Conservation (phyloP, 2,888 invertebrate genomes). For the Polydrusus cervinus region DNA sequence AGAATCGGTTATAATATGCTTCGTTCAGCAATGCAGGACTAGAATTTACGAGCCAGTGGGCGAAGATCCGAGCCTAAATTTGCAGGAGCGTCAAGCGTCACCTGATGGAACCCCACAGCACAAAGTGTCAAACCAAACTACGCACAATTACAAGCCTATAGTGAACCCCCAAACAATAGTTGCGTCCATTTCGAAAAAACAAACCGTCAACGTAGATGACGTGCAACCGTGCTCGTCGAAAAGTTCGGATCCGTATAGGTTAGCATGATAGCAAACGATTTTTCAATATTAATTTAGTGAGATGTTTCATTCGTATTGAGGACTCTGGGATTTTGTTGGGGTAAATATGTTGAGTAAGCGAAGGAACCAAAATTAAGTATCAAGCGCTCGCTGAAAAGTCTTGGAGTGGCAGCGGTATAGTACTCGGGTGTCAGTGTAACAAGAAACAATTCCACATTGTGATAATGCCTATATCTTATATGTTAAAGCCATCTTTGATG, state of each 20-base stretch:
- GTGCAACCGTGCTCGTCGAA: slow-evolving; percentile 72
- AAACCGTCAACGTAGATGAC: slow-evolving; percentile 65
- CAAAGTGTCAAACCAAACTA: slow-evolving; percentile 67
- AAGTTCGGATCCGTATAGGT: slow-evolving; percentile 68
- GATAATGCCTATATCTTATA: too few species aligned
- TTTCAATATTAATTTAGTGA: slow-evolving; percentile 56
- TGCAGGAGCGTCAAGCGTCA: slow-evolving; percentile 70
- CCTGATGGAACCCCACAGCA: slow-evolving; percentile 67
- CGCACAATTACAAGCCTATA: slow-evolving; percentile 71
- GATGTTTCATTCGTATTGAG: slow-evolving; percentile 49
- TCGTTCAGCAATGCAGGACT: slow-evolving; percentile 75
- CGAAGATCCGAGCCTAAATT: slow-evolving; percentile 77
- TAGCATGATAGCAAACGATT: slow-evolving; percentile 68
- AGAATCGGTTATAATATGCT: slow-evolving; percentile 76
- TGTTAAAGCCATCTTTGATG: too few species aligned
- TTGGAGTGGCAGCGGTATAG: too few species aligned
- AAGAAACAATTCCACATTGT: too few species aligned
- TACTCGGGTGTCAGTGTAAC: too few species aligned
- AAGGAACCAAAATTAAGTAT: background rate
- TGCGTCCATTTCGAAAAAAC: slow-evolving; percentile 35
- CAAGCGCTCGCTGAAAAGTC: background rate
- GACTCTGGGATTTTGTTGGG: slow-evolving; percentile 18
- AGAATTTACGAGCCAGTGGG: slow-evolving; percentile 76
- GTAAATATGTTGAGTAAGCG: slow-evolving; percentile 8
- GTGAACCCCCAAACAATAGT: slow-evolving; percentile 63